Percentiles rank a stretch among this genome's conserved stretches.
phyloP scores from a whole-genome alignment of 2,113 vertebrate genomes.

The Actenoides lindsayi region DNA sequence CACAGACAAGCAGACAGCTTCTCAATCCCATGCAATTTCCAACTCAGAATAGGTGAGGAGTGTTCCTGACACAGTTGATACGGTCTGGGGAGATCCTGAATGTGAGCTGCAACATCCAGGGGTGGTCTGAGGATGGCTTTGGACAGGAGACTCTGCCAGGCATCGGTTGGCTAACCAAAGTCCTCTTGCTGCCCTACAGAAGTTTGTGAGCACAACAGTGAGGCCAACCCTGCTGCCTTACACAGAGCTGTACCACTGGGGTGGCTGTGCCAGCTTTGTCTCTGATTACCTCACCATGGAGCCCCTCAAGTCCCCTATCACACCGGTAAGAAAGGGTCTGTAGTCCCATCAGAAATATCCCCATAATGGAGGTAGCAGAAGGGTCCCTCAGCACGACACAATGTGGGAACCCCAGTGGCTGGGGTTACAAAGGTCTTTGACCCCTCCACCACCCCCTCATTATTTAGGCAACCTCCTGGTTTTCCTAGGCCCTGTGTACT shows the following conservation, averaged over 20 bases:
- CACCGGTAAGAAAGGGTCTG: conserved; percentile 73
- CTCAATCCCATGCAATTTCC: not conserved
- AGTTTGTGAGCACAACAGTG: conserved; percentile 90
- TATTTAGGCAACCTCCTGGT: not conserved
- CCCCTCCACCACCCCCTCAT: not conserved
- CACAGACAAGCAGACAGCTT: not conserved
- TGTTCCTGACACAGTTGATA: not conserved
- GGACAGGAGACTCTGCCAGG: not conserved
- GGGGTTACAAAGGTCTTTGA: not conserved
- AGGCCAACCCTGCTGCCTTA: conserved; percentile 78
- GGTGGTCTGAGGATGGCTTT: not conserved
- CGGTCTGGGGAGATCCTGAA: not conserved
- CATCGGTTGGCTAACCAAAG: not conserved
- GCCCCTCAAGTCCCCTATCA: conserved; percentile 75
- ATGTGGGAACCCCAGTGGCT: not conserved
- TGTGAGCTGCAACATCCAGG: not conserved
- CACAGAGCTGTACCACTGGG: conserved; percentile 83
- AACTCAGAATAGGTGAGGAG: not conserved
- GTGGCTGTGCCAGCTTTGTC: conserved; percentile 85
- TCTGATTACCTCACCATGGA: conserved; percentile 83
- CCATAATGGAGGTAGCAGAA: not conserved
- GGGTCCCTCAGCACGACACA: not conserved
- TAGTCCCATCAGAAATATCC: not conserved
- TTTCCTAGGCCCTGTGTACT: not conserved
- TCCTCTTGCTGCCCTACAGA: conserved; percentile 75